These are phyloP conservation scores for Acanthosoma haemorrhoidale DNA, from an alignment of 2,888 invertebrate genomes.

Conservation along the genomic window DNA sequence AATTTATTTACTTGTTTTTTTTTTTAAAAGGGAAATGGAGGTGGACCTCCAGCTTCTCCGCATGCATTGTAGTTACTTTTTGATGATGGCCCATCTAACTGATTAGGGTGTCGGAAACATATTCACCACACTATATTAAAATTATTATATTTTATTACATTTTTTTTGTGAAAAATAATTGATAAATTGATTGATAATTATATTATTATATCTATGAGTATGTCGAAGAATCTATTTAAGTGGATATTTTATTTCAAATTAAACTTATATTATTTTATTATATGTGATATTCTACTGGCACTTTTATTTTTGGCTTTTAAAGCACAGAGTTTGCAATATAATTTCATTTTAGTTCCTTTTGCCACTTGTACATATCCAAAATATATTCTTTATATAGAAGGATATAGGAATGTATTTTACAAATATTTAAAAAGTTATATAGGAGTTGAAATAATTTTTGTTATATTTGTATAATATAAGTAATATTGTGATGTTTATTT, in stretches of 20 bases:
- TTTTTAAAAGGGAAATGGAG: slow-evolving; percentile 34
- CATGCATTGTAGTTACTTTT: slow-evolving; percentile 28
- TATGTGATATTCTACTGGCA: slow-evolving; percentile 8
- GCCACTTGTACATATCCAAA: neutral
- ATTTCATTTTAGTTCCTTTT: neutral
- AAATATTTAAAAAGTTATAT: neutral
- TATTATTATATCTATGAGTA: neutral
- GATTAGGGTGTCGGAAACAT: slow-evolving; percentile 12
- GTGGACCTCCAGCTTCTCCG: slow-evolving; percentile 36
- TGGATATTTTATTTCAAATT: neutral
- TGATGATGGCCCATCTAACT: neutral
- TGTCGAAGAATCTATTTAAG: neutral
- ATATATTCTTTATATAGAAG: neutral
- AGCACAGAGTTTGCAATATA: neutral
- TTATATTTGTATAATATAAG: neutral
- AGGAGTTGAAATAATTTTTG: neutral
- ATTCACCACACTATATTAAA: neutral
- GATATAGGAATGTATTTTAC: neutral
- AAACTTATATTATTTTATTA: neutral
- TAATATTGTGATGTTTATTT: no score
- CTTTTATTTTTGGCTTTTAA: neutral
- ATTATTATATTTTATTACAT: neutral
- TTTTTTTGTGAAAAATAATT: neutral
- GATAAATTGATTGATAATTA: neutral
- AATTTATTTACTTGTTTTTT: neutral